Evolutionary conservation across 2,797 vertebrate genomes (phyloP).

Genomic region (Pristis pectinata): DNA sequence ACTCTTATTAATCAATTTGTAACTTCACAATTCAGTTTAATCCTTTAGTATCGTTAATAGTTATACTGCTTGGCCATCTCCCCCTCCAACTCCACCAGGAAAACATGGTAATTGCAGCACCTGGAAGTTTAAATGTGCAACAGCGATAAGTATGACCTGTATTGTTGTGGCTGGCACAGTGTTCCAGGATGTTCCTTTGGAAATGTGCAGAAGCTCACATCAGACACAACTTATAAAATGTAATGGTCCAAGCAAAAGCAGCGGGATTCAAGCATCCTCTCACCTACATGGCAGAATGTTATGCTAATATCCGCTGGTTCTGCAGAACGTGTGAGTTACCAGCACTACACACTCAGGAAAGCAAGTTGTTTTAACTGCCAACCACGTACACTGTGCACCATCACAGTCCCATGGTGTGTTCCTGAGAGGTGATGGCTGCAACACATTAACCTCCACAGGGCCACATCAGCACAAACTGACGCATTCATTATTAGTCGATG

Average conservation of each 20-base stretch:
- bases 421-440: neutral
- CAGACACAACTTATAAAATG: neutral
- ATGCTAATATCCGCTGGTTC: neutral
- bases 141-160: neutral
- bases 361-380: neutral
- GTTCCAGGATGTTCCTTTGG: neutral
- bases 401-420: neutral
- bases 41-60: neutral
- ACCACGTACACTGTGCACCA: neutral
- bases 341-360: no score
- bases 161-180: neutral
- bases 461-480: conserved; percentile 7
- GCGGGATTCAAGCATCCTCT: neutral
- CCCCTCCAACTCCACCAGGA: neutral
- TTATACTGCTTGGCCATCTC: neutral
- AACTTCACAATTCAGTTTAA: neutral
- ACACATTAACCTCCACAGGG: neutral
- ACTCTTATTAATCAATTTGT: neutral
- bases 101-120: no score
- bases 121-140: neutral
- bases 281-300: neutral
- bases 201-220: neutral
- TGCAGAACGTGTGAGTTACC: neutral
- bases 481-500: neutral
- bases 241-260: neutral